Conservation (phyloP, 2,888 invertebrate species). For the Ormyrus thymus region DNA sequence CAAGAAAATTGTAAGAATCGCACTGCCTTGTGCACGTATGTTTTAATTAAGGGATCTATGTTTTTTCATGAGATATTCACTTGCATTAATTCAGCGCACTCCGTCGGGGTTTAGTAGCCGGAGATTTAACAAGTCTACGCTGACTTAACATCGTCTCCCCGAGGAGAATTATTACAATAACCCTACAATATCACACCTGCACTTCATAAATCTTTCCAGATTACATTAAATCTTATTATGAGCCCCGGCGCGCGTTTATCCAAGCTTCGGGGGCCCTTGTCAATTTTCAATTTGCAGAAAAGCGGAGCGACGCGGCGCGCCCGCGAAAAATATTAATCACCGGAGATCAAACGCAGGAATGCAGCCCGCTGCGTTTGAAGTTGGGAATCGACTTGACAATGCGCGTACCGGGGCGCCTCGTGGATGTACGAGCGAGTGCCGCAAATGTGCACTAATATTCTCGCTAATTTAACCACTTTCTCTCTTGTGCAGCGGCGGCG, state of each 20-base stretch:
- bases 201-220: slow-evolving; percentile 7
- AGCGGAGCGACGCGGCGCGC: background rate
- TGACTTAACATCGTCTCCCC: too few relatives aligned
- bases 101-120: too few relatives aligned
- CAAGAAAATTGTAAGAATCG: too few relatives aligned
- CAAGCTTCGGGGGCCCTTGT: background rate
- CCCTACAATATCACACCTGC: slow-evolving; percentile 10
- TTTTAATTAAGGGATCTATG: too few relatives aligned
- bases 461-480: slow-evolving; percentile 71
- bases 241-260: background rate
- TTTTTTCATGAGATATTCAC: too few relatives aligned
- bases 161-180: slow-evolving; percentile 4
- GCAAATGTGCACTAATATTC: slow-evolving; percentile 72
- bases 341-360: slow-evolving; percentile 32
- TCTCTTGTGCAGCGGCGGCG: slow-evolving; percentile 53
- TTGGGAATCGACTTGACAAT: background rate
- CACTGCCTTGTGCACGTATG: too few relatives aligned
- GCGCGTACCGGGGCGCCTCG: background rate
- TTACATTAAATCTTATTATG: background rate
- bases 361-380: background rate
- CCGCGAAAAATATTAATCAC: background rate
- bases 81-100: too few relatives aligned
- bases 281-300: background rate
- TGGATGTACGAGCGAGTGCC: slow-evolving; percentile 44
- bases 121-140: too few relatives aligned